Evolutionary conservation across 2,888 invertebrate genomes (phyloP).

Genomic region (Aphodius sticticus): DNA sequence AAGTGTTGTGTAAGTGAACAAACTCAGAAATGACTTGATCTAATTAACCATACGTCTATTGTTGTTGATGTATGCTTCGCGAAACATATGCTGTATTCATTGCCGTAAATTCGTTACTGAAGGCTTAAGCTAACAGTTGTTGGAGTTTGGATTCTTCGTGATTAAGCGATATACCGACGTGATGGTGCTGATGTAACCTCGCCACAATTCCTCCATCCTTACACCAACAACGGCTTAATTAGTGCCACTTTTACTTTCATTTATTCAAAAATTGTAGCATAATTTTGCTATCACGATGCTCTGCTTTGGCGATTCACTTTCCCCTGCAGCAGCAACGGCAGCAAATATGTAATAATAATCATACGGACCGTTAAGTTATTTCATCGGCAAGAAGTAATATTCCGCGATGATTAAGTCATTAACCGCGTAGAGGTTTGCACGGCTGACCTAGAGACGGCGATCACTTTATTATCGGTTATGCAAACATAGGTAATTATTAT

Average conservation of each 20-base stretch:
- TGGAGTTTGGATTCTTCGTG: not conserved
- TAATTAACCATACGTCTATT: not conserved
- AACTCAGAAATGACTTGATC: not conserved
- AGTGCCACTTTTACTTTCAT: not conserved
- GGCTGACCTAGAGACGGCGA: not conserved
- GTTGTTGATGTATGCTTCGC: not conserved
- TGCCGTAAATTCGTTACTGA: not conserved
- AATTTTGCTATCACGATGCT: too few relatives aligned
- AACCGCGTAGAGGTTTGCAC: not conserved
- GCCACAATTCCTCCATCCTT: not conserved
- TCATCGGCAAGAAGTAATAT: too few relatives aligned
- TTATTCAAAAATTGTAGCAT: not conserved
- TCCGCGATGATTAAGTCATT: not conserved
- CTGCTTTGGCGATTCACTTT: too few relatives aligned
- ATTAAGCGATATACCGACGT: not conserved
- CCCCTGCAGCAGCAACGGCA: too few relatives aligned
- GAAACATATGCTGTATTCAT: not conserved
- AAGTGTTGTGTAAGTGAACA: not conserved
- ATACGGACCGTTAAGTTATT: too few relatives aligned
- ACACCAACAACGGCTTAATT: not conserved
- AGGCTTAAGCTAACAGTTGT: conserved; percentile 4
- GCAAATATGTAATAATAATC: too few relatives aligned
- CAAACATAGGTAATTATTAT: not conserved
- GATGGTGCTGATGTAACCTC: not conserved
- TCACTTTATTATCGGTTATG: too few relatives aligned